phyloP scores from a whole-genome alignment of 2,797 vertebrate genomes.

The Melanotaenia maccullochi region DNA sequence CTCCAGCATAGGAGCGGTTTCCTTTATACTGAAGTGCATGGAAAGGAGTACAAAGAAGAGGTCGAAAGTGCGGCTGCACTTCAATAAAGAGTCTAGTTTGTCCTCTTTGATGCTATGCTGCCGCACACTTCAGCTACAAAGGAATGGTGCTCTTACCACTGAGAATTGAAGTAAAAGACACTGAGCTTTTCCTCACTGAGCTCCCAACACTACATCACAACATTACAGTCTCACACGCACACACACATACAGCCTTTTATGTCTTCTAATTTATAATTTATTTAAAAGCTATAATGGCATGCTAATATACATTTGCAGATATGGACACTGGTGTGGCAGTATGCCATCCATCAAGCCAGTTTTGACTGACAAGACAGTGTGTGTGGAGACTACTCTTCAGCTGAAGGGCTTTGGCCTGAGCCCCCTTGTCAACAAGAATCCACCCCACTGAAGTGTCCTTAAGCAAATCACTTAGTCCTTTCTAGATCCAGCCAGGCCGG shows the following conservation, averaged over 20 bases:
- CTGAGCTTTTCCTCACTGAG: constrained; percentile 46
- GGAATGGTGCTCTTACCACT: constrained; percentile 60
- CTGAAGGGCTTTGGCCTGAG: constrained; percentile 46
- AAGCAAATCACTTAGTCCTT: constrained; percentile 46
- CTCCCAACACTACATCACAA: constrained; percentile 47
- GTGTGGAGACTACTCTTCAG: constrained; percentile 35
- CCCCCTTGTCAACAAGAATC: constrained; percentile 37
- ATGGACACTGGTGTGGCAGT: neutral
- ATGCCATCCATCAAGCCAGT: constrained; percentile 23
- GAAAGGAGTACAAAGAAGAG: constrained; percentile 74
- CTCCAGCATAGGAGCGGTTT: constrained; percentile 58
- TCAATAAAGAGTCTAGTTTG: constrained; percentile 80
- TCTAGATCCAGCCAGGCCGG: constrained; percentile 9
- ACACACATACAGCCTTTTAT: constrained; percentile 19
- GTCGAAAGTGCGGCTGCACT: constrained; percentile 76
- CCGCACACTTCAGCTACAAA: constrained; percentile 76
- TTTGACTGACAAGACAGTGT: constrained; percentile 33
- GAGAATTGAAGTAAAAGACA: constrained; percentile 70
- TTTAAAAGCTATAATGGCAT: neutral
- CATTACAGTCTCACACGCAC: constrained; percentile 33
- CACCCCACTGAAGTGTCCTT: constrained; percentile 55
- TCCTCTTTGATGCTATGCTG: constrained; percentile 78
- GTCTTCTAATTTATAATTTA: constrained; percentile 6
- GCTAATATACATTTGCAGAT: neutral
- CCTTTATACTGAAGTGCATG: constrained; percentile 72